A percentile compares a stretch with the other conserved stretches of the same genome.
Conservation (phyloP, 2,888 invertebrate species). For the Abrostola tripartita region DNA sequence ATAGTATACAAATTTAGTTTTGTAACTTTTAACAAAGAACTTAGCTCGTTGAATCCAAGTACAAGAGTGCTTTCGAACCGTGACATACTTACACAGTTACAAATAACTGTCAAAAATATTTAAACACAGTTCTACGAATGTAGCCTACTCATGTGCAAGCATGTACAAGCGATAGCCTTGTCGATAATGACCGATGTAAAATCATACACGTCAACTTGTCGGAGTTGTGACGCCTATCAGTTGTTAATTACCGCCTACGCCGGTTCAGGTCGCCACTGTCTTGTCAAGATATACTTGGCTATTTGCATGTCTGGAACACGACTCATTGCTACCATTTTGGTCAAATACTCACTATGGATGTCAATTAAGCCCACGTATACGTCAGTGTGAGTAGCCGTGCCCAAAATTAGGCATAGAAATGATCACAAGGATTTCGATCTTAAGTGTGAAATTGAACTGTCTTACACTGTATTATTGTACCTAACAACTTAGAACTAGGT, state of each 20-base stretch:
- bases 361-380: conserved; percentile 48
- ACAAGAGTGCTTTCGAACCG: conserved; percentile 1
- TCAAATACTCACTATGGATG: conserved; percentile 54
- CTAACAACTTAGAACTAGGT: too few species aligned
- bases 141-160: conserved; percentile 25
- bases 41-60: neutral
- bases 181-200: conserved; percentile 57
- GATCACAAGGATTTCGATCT: conserved; percentile 10
- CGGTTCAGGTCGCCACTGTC: conserved; percentile 64
- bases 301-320: conserved; percentile 61
- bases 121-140: conserved; percentile 41
- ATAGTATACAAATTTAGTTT: too few species aligned
- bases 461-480: too few species aligned
- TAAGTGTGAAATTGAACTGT: conserved; percentile 5
- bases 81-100: conserved; percentile 31
- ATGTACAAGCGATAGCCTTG: conserved; percentile 48
- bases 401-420: neutral
- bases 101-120: conserved; percentile 53
- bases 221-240: conserved; percentile 69
- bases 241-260: conserved; percentile 79
- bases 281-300: conserved; percentile 54
- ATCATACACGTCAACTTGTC: conserved; percentile 62
- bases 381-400: conserved; percentile 13
- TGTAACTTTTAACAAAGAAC: neutral
- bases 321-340: conserved; percentile 61